Base-by-base conservation (phyloP, 2,888 invertebrate genomes). In the Meiosimyza platycephala region DNA sequence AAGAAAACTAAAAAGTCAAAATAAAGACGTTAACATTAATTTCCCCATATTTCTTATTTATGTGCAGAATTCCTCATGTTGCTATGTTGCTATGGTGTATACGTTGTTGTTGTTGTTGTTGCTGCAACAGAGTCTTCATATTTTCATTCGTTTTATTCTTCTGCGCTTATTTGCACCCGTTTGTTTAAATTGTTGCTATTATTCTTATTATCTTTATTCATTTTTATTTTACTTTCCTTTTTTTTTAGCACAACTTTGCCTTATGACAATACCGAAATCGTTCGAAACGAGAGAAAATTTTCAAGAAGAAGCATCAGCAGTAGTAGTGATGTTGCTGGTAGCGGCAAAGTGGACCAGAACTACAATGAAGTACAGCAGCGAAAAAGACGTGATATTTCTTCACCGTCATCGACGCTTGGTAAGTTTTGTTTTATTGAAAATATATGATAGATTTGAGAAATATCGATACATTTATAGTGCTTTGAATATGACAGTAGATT, bases 341-440 rank as follows among this genome's bases (percentile, higher is more conserved):
- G 64, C 55, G 15, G 54, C 48, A 75, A 54, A 71, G 67, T 18
- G 75, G 50, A 73, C 72, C 65, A 75, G 71, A 40, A 40, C 40
- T 9, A 40, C 40, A 40, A 9, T 40, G 40, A 40, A 7, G 9
- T 40, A 9, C 69, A 22, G 9, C 18, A 80, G 69, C 80, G 86
- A 64, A 74, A 78, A 63, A 84, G 85, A 64, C 76, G 85, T 67
- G 85, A 86, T 75, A 84, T 85, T 48, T 79, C 80, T 71, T 81
- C 85, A 70, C 83, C 85, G 64, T 79, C 85, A 65, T 83, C 85
- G 66, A 84, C 86, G 84, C 85, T 85, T 74, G 85, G 85, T 81
- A 82, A 85, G 85, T 75, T 57, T 40, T 40, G 9, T 40, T 7
- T 9, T 9, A 1, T 40, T 6, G 7, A 11, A 5, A 6, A 50